A percentile compares a stretch with the other conserved stretches of the same genome.
Conservation (phyloP, 1,140 invertebrate genomes). For the Polypedilum pembai region DNA sequence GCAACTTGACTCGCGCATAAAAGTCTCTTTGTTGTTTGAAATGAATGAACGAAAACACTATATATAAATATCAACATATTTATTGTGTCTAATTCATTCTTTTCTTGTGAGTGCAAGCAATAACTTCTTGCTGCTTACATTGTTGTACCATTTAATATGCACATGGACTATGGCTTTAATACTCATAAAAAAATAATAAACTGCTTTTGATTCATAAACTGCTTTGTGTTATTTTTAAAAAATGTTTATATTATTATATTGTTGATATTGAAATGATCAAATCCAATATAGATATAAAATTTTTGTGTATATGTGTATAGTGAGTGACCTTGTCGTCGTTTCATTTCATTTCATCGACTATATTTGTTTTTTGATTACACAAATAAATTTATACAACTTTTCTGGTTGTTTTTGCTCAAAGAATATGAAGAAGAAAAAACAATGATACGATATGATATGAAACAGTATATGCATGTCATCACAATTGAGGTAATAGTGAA, state of each 20-base stretch:
- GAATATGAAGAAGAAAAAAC: no score
- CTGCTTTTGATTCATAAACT: not conserved
- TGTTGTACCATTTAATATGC: not conserved
- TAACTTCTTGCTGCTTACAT: not conserved
- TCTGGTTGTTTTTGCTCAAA: no score
- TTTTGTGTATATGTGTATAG: not conserved
- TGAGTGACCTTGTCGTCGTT: constrained; percentile 3
- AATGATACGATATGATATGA: no score
- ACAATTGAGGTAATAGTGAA: no score
- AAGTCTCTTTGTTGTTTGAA: no score
- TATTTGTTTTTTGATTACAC: not conserved
- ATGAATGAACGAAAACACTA: no score
- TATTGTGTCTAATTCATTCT: not conserved
- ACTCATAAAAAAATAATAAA: not conserved
- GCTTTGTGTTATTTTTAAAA: constrained; percentile 1
- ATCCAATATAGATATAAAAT: not conserved
- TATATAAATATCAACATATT: not conserved
- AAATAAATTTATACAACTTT: no score
- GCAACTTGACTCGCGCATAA: constrained; percentile 10
- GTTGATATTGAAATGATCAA: not conserved
- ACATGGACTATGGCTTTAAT: not conserved
- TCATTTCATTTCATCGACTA: not conserved
- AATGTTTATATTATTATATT: not conserved
- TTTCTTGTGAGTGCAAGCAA: not conserved
- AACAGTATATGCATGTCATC: no score